Evolutionary conservation across 2,888 invertebrate genomes (phyloP).

Genomic region (Sminthurides aquaticus): DNA sequence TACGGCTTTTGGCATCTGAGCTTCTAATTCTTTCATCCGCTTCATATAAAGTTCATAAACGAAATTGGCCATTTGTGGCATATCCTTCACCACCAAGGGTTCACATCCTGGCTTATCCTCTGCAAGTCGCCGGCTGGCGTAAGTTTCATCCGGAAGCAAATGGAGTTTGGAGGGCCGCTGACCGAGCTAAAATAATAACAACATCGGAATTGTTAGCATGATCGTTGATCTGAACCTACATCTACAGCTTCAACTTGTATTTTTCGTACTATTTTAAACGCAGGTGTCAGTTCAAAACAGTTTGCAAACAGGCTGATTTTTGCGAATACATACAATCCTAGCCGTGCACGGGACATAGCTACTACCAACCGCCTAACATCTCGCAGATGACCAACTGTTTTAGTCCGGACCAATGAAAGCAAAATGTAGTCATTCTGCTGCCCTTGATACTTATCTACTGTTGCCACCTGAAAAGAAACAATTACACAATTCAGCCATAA

Average conservation of each 20-base stretch:
- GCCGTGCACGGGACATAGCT: slow-evolving; percentile 92
- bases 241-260: neutral
- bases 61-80: slow-evolving; percentile 91
- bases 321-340: slow-evolving; percentile 94
- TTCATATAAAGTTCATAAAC: slow-evolving; percentile 86
- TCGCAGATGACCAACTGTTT: slow-evolving; percentile 93
- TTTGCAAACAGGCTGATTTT: slow-evolving; percentile 86
- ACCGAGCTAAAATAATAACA: slow-evolving; percentile 57
- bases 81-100: slow-evolving; percentile 65
- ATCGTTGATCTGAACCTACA: neutral
- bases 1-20: neutral
- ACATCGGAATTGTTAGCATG: neutral
- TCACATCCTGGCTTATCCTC: slow-evolving; percentile 35
- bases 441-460: slow-evolving; percentile 98
- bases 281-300: slow-evolving; percentile 93
- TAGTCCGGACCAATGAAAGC: slow-evolving; percentile 88
- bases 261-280: slow-evolving; percentile 70
- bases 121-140: slow-evolving; percentile 61
- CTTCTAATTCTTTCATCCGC: slow-evolving; percentile 54
- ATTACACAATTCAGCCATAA: neutral
- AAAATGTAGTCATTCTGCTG: slow-evolving; percentile 99
- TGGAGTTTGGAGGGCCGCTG: slow-evolving; percentile 71
- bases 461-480: slow-evolving; percentile 59
- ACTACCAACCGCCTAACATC: slow-evolving; percentile 95
- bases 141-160: slow-evolving; percentile 69